Conservation (phyloP, 2,888 invertebrate species). For the Rhyacophila evoluta region DNA sequence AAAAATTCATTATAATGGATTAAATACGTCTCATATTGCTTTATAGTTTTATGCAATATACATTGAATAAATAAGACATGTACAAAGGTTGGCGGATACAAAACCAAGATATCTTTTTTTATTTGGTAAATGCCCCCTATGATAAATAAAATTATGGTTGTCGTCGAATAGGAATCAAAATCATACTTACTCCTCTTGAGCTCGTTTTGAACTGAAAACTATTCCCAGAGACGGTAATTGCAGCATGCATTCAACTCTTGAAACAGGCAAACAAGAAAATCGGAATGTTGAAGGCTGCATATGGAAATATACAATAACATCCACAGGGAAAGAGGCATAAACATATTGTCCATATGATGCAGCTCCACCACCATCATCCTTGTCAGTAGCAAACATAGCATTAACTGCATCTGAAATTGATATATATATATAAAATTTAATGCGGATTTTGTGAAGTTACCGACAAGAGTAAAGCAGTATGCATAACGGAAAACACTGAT, state of each 20-base stretch:
- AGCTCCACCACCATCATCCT: slow-evolving; percentile 63
- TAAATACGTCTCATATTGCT: too few relatives aligned
- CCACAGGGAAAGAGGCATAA: slow-evolving; percentile 96
- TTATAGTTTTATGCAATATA: too few relatives aligned
- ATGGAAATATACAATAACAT: slow-evolving; percentile 98
- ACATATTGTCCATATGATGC: slow-evolving; percentile 82
- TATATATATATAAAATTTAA: neutral
- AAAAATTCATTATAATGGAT: slow-evolving; percentile 49
- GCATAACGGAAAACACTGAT: too few relatives aligned
- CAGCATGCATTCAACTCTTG: slow-evolving; percentile 94
- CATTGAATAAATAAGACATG: neutral
- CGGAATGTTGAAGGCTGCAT: slow-evolving; percentile 97
- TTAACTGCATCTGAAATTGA: slow-evolving; percentile 49
- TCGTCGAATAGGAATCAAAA: slow-evolving; percentile 62
- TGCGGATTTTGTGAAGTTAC: neutral
- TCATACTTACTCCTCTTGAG: slow-evolving; percentile 77
- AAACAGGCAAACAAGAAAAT: slow-evolving; percentile 95
- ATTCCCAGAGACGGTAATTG: slow-evolving; percentile 97
- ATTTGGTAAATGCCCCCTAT: too few relatives aligned
- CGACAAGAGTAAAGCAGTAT: neutral
- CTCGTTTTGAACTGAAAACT: slow-evolving; percentile 94
- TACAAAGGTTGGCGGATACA: too few relatives aligned
- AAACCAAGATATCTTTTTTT: too few relatives aligned
- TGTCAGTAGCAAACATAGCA: slow-evolving; percentile 49
- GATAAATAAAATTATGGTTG: neutral